phyloP scores from a whole-genome alignment of 2,888 invertebrate species.

The Psylliodes chrysocephalus region DNA sequence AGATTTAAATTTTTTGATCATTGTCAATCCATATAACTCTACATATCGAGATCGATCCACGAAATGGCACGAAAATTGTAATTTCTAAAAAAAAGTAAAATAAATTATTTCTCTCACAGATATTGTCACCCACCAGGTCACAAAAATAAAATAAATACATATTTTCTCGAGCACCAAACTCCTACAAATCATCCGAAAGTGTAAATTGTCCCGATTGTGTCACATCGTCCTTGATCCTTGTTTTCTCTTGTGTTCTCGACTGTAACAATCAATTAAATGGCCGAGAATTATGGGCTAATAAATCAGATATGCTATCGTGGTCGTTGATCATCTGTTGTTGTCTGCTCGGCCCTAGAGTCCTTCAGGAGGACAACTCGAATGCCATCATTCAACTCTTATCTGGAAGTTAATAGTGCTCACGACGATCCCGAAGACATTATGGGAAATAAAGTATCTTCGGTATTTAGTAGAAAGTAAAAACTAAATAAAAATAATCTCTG shows the following conservation, averaged over 20 bases:
- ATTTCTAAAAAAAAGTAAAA: too few species aligned
- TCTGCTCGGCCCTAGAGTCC: constrained; percentile 19
- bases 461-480: too few species aligned
- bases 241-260: constrained; percentile 34
- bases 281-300: constrained; percentile 45
- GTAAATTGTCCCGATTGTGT: constrained; percentile 35
- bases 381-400: constrained; percentile 31
- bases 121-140: too few species aligned
- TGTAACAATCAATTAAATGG: constrained; percentile 46
- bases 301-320: constrained; percentile 44
- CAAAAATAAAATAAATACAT: neutral
- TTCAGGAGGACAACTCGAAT: constrained; percentile 20
- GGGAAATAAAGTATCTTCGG: neutral
- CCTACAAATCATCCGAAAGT: constrained; percentile 29
- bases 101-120: too few species aligned
- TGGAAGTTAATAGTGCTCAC: constrained; percentile 8
- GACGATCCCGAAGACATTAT: constrained; percentile 17
- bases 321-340: constrained; percentile 41
- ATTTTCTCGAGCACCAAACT: neutral
- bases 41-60: too few species aligned
- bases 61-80: too few species aligned
- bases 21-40: too few species aligned
- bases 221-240: constrained; percentile 33
- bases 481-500: too few species aligned
- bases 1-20: too few species aligned